Evolutionary conservation across 2,797 vertebrate genomes (phyloP), one percentile per base, ranked within the genome.

Genomic region (Myripristis jacobus): DNA sequence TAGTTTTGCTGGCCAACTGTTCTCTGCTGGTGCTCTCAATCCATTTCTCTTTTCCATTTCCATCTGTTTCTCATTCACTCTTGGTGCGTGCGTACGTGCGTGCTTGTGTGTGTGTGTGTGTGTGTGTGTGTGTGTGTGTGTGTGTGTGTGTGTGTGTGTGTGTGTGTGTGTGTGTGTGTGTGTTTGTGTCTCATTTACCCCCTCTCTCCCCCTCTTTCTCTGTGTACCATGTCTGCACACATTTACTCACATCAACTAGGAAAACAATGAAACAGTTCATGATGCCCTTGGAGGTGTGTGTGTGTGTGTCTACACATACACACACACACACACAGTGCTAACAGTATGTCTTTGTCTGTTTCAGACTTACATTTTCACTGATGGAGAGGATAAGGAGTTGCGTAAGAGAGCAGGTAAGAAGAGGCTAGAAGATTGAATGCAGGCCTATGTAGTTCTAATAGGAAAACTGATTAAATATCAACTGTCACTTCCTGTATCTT

Each of bases 331-430:
- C 16, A 12, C 29, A 15, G 11, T 55, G 43, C 58, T 75, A 56
- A 70, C 62, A 31, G 15, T 34, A 18, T 53, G 19, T 67, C 60
- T 78, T 69, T 70, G 29, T 81, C 56, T 92, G 36, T 93, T 91
- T 82, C 88, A 99, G 97, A 97, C 97, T 0, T 98, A 96, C 85
- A 97, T 99, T 82, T 99, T 99, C 86, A 98, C 96, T 0, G 97
- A 99, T 38, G 95, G 95, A 16, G 96, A 98, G 19, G 97, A 98
- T 88, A 94, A 48, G 27, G 95, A 96, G 62, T 93, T 99, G 1
- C 93, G 85, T 50, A 82, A 79, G 73, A 95, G 88, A 88, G 92
- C 94, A 67, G 96, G 97, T 98, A 85, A 80, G 62, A 61, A 19
- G 13, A 60, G n/a, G 16, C 9, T 25, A 8, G n/a, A 11, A 36